Evolutionary conservation across 2,888 invertebrate species (phyloP).

Genomic region (Pyrgus malvae): DNA sequence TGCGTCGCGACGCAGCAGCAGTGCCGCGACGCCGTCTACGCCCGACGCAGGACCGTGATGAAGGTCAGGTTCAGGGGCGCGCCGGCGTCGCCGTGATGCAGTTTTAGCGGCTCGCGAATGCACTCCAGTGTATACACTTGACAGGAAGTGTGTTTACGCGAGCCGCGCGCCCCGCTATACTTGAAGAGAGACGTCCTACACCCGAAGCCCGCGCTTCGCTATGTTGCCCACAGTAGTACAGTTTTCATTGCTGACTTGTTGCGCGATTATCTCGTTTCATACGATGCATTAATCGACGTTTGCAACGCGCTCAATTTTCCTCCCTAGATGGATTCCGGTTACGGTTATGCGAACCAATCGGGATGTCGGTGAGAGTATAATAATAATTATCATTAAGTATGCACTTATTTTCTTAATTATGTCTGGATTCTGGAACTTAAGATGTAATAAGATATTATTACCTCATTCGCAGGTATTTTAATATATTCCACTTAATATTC

Average conservation of each 20-base stretch:
- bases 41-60: too few relatives aligned
- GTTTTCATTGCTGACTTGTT: too few relatives aligned
- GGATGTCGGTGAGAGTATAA: neutral
- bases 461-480: neutral
- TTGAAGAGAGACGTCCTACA: neutral
- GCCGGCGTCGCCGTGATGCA: conserved; percentile 46
- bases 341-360: neutral
- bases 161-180: conserved; percentile 3
- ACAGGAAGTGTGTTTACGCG: conserved; percentile 32
- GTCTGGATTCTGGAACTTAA: too few relatives aligned
- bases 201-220: too few relatives aligned
- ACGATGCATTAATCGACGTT: neutral
- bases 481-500: neutral
- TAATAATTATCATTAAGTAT: neutral
- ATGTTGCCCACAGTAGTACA: too few relatives aligned
- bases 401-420: too few relatives aligned
- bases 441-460: too few relatives aligned
- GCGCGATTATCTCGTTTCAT: too few relatives aligned
- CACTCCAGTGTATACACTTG: conserved; percentile 24
- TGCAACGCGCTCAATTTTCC: neutral
- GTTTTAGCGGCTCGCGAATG: conserved; percentile 41
- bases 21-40: too few relatives aligned
- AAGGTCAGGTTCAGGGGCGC: conserved; percentile 50
- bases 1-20: neutral
- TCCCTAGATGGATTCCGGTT: neutral